Conservation (phyloP, 2,113 vertebrate species). For the Panthera uncia region DNA sequence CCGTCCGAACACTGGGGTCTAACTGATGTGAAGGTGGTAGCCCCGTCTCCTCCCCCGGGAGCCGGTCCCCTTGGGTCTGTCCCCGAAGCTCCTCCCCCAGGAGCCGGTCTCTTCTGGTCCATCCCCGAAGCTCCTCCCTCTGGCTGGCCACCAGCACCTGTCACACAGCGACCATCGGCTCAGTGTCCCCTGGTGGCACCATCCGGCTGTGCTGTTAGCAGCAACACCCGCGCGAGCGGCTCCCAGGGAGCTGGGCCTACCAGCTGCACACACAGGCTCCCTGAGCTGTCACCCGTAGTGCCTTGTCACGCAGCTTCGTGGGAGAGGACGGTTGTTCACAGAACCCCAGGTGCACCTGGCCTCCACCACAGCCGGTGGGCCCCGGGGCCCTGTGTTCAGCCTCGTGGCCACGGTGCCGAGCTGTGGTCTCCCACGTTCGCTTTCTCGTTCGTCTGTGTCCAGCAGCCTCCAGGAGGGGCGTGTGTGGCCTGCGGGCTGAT, state of each 20-base stretch:
- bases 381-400: fast-evolving
- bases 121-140: background rate
- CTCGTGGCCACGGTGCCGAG: fast-evolving
- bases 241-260: fast-evolving
- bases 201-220: background rate
- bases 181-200: background rate
- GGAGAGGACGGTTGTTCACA: background rate
- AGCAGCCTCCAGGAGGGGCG: background rate
- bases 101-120: fast-evolving
- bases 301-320: fast-evolving
- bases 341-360: background rate
- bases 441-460: too few species aligned
- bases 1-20: fast-evolving
- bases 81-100: background rate
- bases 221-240: background rate
- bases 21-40: fast-evolving
- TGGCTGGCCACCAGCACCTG: background rate
- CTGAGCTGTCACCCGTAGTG: too few species aligned
- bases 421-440: too few species aligned
- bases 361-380: fast-evolving
- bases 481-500: fast-evolving
- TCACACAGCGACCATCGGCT: background rate
- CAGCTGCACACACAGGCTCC: too few species aligned
- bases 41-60: background rate
- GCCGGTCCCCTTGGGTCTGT: background rate